Conservation (phyloP, 2,888 invertebrate species). For the Calameuta idolon region DNA sequence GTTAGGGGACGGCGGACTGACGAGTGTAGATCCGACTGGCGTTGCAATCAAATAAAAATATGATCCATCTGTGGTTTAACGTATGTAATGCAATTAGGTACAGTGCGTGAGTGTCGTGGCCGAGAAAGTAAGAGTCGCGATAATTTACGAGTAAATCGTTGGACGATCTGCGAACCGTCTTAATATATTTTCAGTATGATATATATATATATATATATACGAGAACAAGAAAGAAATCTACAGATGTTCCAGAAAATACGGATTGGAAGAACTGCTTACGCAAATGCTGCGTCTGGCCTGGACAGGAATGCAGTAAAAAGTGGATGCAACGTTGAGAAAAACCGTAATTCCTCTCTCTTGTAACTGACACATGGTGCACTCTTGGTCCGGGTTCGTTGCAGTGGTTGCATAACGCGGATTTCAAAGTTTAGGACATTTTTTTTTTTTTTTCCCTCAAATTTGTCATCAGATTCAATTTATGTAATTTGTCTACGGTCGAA, state of each 20-base stretch:
- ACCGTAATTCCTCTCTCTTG: conserved; percentile 37
- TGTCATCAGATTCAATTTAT: conserved; percentile 26
- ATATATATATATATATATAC: background rate
- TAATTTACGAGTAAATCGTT: background rate
- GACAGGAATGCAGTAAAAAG: conserved; percentile 58
- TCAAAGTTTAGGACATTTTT: conserved; percentile 22
- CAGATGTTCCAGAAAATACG: conserved; percentile 7
- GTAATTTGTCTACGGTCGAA: background rate
- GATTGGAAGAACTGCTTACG: conserved; percentile 54
- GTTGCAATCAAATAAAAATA: conserved; percentile 59
- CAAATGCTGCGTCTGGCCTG: conserved; percentile 52
- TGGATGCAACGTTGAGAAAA: conserved; percentile 47
- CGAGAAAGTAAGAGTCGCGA: background rate
- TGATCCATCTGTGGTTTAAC: conserved; percentile 28
- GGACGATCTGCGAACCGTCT: background rate
- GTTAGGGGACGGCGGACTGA: conserved; percentile 29
- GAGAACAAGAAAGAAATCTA: background rate
- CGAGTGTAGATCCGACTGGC: conserved; percentile 8
- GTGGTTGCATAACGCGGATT: conserved; percentile 23
- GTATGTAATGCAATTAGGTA: conserved; percentile 22
- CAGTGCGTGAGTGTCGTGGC: background rate
- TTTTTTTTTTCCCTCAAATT: conserved; percentile 19
- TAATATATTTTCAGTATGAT: background rate
- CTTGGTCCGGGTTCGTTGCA: conserved; percentile 31
- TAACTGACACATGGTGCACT: conserved; percentile 48